Conservation (phyloP, 1,140 invertebrate species). For the Bombus pyrosoma region DNA sequence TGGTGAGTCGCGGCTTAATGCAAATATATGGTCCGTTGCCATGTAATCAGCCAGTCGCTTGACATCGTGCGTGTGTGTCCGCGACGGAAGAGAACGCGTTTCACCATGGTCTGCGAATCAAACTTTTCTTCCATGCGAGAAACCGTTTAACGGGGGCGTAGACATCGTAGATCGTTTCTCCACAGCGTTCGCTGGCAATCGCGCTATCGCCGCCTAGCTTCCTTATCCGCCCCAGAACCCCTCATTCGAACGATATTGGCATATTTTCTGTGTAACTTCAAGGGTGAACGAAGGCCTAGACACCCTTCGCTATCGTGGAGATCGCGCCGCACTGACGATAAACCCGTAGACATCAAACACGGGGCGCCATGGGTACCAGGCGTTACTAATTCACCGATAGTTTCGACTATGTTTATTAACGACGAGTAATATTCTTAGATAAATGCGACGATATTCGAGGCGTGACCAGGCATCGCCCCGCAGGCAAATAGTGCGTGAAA, state of each 20-base stretch:
- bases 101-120: background rate
- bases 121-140: background rate
- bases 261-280: slow-evolving; percentile 37
- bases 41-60: slow-evolving; percentile 57
- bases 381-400: slow-evolving; percentile 10
- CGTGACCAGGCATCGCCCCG: background rate
- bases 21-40: slow-evolving; percentile 62
- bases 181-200: slow-evolving; percentile 15
- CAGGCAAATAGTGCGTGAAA: background rate
- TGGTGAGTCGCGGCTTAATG: slow-evolving; percentile 59
- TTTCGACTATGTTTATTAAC: background rate
- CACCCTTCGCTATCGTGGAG: background rate
- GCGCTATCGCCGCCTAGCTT: no score
- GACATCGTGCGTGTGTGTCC: slow-evolving; percentile 10
- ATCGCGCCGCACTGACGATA: background rate
- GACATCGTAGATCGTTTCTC: slow-evolving; percentile 9
- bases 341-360: background rate
- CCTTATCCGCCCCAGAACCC: background rate
- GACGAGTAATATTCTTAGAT: background rate
- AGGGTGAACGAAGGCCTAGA: slow-evolving; percentile 15
- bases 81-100: slow-evolving; percentile 5
- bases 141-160: background rate
- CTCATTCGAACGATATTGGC: slow-evolving; percentile 34
- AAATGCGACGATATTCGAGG: background rate
- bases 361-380: background rate